Percentiles rank a stretch among this genome's conserved stretches.
Evolutionary conservation across 2,888 invertebrate species (phyloP).

Genomic region (Apodemia hepburni): DNA sequence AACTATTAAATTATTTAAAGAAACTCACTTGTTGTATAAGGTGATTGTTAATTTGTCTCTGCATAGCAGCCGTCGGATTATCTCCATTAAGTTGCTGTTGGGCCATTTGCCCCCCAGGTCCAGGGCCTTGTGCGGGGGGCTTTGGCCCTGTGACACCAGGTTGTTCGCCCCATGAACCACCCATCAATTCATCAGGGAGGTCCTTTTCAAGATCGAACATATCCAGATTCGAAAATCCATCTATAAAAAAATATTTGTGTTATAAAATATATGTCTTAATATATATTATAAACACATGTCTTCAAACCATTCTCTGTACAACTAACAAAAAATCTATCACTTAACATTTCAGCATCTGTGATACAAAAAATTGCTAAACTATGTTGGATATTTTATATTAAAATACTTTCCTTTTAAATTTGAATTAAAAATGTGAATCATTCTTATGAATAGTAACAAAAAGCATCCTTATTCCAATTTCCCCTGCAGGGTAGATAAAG

Average conservation of each 20-base stretch:
- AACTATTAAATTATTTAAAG: slow-evolving; percentile 5
- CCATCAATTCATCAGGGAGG: slow-evolving; percentile 94
- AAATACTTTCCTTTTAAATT: too few relatives aligned
- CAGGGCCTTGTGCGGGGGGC: slow-evolving; percentile 91
- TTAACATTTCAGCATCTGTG: too few relatives aligned
- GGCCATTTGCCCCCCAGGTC: slow-evolving; percentile 83
- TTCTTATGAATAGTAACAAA: too few relatives aligned
- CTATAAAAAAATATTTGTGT: slow-evolving; percentile 60
- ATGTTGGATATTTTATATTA: too few relatives aligned
- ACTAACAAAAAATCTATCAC: too few relatives aligned
- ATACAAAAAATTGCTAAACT: too few relatives aligned
- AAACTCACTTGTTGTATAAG: slow-evolving; percentile 83
- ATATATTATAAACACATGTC: too few relatives aligned
- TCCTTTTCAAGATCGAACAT: slow-evolving; percentile 95
- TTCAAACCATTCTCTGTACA: too few relatives aligned
- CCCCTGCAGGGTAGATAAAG: too few relatives aligned
- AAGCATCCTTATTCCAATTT: too few relatives aligned
- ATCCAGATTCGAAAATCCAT: slow-evolving; percentile 90
- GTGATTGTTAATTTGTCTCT: slow-evolving; percentile 83
- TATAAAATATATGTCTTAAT: too few relatives aligned
- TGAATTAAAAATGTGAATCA: too few relatives aligned
- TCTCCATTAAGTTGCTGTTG: slow-evolving; percentile 84
- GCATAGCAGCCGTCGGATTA: slow-evolving; percentile 81
- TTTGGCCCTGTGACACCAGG: slow-evolving; percentile 83
- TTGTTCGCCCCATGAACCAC: slow-evolving; percentile 88